Evolutionary conservation across 2,888 invertebrate genomes (phyloP).

Genomic region (Cecidostiba fungosa): DNA sequence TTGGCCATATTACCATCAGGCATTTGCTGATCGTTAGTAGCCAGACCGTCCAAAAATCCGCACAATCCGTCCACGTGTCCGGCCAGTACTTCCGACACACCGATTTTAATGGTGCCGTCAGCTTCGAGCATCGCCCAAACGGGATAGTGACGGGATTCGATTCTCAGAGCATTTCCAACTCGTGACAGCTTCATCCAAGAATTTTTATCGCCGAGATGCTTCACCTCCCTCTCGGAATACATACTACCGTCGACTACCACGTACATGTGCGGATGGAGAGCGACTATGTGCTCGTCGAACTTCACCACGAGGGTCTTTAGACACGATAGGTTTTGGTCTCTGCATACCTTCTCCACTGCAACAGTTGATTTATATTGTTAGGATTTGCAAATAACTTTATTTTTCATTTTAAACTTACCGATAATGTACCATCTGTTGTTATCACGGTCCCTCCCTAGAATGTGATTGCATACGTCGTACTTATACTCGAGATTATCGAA

Average conservation of each 20-base stretch:
- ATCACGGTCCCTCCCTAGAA: conserved; percentile 86
- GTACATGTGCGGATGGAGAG: conserved; percentile 74
- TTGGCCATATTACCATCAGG: conserved; percentile 85
- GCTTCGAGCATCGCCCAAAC: conserved; percentile 88
- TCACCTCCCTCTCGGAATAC: conserved; percentile 81
- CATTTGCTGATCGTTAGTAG: conserved; percentile 86
- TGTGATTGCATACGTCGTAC: conserved; percentile 91
- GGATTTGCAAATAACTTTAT: neutral
- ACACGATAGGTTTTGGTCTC: conserved; percentile 82
- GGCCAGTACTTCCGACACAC: conserved; percentile 84
- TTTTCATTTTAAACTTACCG: conserved; percentile 80
- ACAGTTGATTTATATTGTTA: neutral
- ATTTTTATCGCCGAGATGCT: conserved; percentile 82
- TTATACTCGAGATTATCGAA: conserved; percentile 91
- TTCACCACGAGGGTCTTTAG: conserved; percentile 84
- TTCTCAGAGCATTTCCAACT: conserved; percentile 86
- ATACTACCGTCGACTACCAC: conserved; percentile 68
- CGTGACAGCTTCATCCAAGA: conserved; percentile 82
- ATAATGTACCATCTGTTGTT: conserved; percentile 87
- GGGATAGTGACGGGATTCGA: conserved; percentile 86
- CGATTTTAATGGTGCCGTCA: conserved; percentile 87
- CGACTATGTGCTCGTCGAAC: conserved; percentile 84
- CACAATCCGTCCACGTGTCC: conserved; percentile 89
- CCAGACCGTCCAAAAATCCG: conserved; percentile 87
- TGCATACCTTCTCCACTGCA: conserved; percentile 86